Percentiles rank a stretch among this genome's conserved stretches.
Evolutionary conservation across 30 jellyfish, hydroid and myxozoan species (phyloP).

Genomic region (Phacellophora camtschatica): DNA sequence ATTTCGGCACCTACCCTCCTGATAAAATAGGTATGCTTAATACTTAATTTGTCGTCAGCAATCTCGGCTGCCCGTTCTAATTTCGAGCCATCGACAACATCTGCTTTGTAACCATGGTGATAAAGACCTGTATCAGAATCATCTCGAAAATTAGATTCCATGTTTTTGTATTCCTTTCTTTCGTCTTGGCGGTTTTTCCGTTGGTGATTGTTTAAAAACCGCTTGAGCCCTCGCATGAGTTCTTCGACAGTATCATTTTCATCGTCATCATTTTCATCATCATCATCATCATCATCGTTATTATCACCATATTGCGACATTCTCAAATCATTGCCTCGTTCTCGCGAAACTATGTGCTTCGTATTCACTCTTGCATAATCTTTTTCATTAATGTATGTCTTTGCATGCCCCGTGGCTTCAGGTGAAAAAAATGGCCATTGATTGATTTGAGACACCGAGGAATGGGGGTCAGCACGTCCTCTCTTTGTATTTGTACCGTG

Average conservation of each 20-base stretch:
- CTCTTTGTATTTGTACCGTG: neutral
- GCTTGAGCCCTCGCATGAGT: neutral
- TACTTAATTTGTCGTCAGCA: neutral
- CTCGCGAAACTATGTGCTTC: no score
- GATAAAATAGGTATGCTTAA: no score
- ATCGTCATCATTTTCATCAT: neutral
- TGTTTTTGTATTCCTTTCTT: neutral
- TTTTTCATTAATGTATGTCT: neutral
- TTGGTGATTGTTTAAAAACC: neutral
- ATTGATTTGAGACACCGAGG: neutral
- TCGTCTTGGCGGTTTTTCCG: neutral
- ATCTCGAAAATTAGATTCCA: neutral
- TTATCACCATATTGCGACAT: neutral
- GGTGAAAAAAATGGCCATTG: neutral
- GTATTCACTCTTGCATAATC: neutral
- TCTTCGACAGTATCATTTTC: neutral
- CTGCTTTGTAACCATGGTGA: constrained; percentile 1
- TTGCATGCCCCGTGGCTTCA: neutral
- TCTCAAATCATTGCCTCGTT: neutral
- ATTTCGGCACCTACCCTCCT: neutral
- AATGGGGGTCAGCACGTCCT: neutral
- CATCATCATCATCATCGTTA: neutral
- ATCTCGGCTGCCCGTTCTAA: neutral
- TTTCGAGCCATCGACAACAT: neutral
- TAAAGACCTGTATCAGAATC: neutral